phyloP scores from a whole-genome alignment of 1,140 invertebrate genomes.

The Cardiocondyla obscurior region DNA sequence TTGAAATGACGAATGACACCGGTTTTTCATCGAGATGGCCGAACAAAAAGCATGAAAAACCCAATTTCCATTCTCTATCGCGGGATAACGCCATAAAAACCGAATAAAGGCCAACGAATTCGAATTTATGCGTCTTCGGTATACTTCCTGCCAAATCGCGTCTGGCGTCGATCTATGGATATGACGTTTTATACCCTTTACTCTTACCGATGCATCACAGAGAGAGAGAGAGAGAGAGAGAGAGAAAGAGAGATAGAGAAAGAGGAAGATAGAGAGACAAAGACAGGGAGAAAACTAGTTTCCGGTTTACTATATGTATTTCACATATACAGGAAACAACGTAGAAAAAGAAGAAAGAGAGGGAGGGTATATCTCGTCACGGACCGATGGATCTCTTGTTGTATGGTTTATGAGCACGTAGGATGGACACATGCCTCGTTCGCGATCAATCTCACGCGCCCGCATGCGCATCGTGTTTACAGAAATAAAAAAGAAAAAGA shows the following conservation, averaged over 20 bases:
- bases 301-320: constrained; percentile 61
- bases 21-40: constrained; percentile 5
- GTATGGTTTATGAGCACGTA: constrained; percentile 68
- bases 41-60: constrained; percentile 9
- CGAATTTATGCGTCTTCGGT: constrained; percentile 3
- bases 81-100: background rate
- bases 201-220: background rate
- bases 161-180: constrained; percentile 61
- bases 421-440: constrained; percentile 63
- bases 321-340: constrained; percentile 61
- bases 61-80: constrained; percentile 24
- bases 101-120: constrained; percentile 45
- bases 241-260: background rate
- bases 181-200: constrained; percentile 19
- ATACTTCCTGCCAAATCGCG: constrained; percentile 55
- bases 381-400: constrained; percentile 66
- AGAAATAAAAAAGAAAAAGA: constrained; percentile 39
- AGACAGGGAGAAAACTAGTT: constrained; percentile 41
- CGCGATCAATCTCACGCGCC: constrained; percentile 65
- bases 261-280: too few relatives aligned
- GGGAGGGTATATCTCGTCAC: constrained; percentile 60
- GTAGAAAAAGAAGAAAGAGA: constrained; percentile 13
- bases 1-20: constrained; percentile 8
- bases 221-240: background rate
- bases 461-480: constrained; percentile 56